Base-by-base conservation (phyloP, 2,797 vertebrate species). In the Zalophus californianus region DNA sequence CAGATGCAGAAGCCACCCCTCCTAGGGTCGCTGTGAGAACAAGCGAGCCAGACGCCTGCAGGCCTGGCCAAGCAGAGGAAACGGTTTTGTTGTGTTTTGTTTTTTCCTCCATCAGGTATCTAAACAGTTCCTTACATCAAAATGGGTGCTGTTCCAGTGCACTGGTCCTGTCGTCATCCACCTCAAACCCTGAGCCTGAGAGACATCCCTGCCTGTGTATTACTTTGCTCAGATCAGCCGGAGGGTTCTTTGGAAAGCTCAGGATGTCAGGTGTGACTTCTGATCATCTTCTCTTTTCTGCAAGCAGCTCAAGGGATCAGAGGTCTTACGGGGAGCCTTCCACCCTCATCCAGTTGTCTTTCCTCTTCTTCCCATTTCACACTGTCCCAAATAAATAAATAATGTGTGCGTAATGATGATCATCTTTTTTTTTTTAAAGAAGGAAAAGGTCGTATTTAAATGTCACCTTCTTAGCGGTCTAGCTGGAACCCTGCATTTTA, bases 391-490 rank as follows among this genome's bases (percentile, higher is more conserved):
- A 85, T 91, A 95, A 97, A 93, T 93, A 97, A 97, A 95, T 94
- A 94, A 92, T 56, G 93, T 32, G 7, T 50, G 78, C 3, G 18
- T 15, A 48, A 58, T 0, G 56, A 94, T 60, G 91, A 83, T 11
- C 72, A 97, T 96, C 94, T 93, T 87, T 96, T 97, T 90, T 90
- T 96, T 97, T 91, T 83, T 48, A 83, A 86, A 88, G 97, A 97
- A 95, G 89, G 78, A 89, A 98, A 96, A 85, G 54, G 94, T 82
- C 58, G 84, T 90, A 97, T 83, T 97, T 97, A 98, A 98, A 98
- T 86, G 96, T 97, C 75, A 93, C 85, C 97, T 98, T 94, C 98
- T 97, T 98, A 97, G 94, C n/a, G 86, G 94, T 83, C 96, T 97
- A 93, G 89, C 97, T 96, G 96, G 97, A 98, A 94, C 48, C 38